phyloP scores from a whole-genome alignment of 2,888 invertebrate genomes.

The Cosmopolites sordidus region DNA sequence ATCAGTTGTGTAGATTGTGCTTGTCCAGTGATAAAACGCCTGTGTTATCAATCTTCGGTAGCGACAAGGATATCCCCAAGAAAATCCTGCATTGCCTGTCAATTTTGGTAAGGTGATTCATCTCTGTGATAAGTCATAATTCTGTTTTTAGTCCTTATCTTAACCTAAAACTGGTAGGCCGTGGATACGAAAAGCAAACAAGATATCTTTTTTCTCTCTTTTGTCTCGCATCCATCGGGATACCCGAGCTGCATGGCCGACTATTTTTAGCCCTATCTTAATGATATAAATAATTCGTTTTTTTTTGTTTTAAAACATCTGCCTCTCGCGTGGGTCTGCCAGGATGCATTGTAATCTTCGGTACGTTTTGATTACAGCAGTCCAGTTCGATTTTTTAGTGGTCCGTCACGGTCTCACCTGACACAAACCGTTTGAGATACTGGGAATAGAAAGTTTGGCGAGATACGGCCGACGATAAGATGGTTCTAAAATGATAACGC shows the following conservation, averaged over 20 bases:
- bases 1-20: constrained; percentile 91
- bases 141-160: constrained; percentile 28
- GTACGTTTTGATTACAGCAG: constrained; percentile 40
- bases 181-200: constrained; percentile 17
- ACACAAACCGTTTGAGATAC: constrained; percentile 25
- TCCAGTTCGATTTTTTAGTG: constrained; percentile 29
- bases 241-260: constrained; percentile 39
- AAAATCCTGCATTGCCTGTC: constrained; percentile 74
- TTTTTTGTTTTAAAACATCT: constrained; percentile 41
- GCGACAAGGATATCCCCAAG: constrained; percentile 56
- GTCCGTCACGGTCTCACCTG: constrained; percentile 27
- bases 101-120: constrained; percentile 65
- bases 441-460: constrained; percentile 48
- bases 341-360: constrained; percentile 36
- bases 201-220: constrained; percentile 25
- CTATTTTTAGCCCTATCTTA: constrained; percentile 37
- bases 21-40: constrained; percentile 64
- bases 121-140: constrained; percentile 29
- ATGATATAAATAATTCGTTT: constrained; percentile 44
- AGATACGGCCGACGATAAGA: constrained; percentile 42
- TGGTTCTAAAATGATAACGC: constrained; percentile 41
- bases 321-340: constrained; percentile 36
- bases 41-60: constrained; percentile 72
- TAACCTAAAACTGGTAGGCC: constrained; percentile 24
- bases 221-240: constrained; percentile 28